phyloP scores from a whole-genome alignment of 1,140 invertebrate species.

The Varroa destructor region DNA sequence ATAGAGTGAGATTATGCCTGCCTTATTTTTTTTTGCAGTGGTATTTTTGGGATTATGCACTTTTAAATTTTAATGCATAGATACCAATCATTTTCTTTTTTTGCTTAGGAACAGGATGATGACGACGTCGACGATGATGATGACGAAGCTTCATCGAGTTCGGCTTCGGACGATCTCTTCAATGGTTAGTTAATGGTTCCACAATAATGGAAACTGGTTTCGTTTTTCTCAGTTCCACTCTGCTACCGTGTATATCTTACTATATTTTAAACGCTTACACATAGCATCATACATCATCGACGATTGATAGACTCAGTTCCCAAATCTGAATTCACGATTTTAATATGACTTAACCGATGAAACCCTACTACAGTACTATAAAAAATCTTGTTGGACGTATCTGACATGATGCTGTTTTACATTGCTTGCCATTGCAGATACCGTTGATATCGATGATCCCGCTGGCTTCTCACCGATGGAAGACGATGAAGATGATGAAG shows the following conservation, averaged over 20 bases:
- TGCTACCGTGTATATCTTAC: too few relatives aligned
- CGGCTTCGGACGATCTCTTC: slow-evolving; percentile 39
- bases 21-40: slow-evolving; percentile 28
- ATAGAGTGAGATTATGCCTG: not conserved
- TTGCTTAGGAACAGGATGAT: slow-evolving; percentile 38
- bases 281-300: too few relatives aligned
- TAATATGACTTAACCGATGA: too few relatives aligned
- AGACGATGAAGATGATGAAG: slow-evolving; percentile 36
- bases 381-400: too few relatives aligned
- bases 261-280: too few relatives aligned
- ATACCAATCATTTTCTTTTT: slow-evolving; percentile 13
- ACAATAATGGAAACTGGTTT: slow-evolving; percentile 4
- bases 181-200: slow-evolving; percentile 26
- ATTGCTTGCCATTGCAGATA: slow-evolving; percentile 29
- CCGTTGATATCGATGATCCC: slow-evolving; percentile 33
- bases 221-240: not conserved
- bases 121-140: slow-evolving; percentile 39
- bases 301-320: too few relatives aligned
- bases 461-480: slow-evolving; percentile 35
- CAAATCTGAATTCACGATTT: too few relatives aligned
- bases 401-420: slow-evolving; percentile 28
- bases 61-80: too few relatives aligned
- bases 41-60: too few relatives aligned
- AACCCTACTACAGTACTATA: too few relatives aligned
- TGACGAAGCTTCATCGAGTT: slow-evolving; percentile 43